These are phyloP conservation scores for Acromyrmex heyeri DNA, from an alignment of 1,140 invertebrate genomes.

Conservation along the genomic window DNA sequence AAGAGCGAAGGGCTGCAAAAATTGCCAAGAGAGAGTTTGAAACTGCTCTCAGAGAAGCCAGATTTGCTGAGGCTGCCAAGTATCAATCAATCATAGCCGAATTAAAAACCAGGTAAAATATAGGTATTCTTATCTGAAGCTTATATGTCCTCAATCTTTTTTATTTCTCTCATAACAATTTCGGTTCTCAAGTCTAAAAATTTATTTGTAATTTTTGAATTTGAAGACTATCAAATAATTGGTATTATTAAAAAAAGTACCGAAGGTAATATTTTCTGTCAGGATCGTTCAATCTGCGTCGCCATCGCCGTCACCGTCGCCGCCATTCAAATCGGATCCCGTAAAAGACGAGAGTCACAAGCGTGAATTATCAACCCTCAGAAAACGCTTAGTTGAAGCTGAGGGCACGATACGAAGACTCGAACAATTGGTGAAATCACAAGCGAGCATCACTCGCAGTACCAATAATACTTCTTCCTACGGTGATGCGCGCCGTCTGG, in stretches of 20 bases:
- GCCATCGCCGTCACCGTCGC: conserved; percentile 40
- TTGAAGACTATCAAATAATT: background rate
- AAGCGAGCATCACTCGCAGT: conserved; percentile 62
- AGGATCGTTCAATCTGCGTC: conserved; percentile 73
- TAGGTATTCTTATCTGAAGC: background rate
- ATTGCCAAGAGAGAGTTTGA: conserved; percentile 79
- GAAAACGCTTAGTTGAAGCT: conserved; percentile 78
- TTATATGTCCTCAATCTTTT: background rate
- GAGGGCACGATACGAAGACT: conserved; percentile 79
- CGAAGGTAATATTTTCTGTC: conserved; percentile 35
- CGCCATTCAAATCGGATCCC: conserved; percentile 73
- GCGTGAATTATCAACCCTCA: conserved; percentile 76
- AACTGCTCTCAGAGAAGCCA: conserved; percentile 75
- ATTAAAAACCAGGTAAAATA: conserved; percentile 75
- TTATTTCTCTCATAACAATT: background rate
- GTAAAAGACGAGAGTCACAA: conserved; percentile 78
- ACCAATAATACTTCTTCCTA: conserved; percentile 57
- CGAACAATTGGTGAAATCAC: conserved; percentile 72
- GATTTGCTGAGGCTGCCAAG: conserved; percentile 77
- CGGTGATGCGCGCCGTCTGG: conserved; percentile 72
- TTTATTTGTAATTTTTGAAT: background rate
- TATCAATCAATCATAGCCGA: conserved; percentile 79
- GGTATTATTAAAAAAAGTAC: background rate
- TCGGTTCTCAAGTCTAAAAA: background rate
- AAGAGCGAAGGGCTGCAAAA: conserved; percentile 78